Conservation (phyloP, 1,140 invertebrate genomes). For the Episyrphus balteatus region DNA sequence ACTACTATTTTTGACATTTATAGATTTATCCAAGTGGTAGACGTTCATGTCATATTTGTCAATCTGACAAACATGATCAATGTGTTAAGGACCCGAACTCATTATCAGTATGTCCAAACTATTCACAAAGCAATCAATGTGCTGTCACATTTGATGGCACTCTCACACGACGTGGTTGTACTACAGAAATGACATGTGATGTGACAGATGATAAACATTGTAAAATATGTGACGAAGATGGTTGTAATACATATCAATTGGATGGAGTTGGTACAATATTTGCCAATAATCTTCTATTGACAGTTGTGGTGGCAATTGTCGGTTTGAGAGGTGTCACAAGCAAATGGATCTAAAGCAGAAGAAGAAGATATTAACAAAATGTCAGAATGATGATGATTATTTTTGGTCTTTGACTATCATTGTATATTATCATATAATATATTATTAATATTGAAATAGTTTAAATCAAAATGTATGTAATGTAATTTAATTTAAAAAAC, state of each 20-base stretch:
- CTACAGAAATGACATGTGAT: conserved; percentile 16
- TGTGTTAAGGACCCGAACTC: conserved; percentile 14
- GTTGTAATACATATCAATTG: conserved; percentile 22
- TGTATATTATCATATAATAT: no score
- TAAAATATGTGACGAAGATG: conserved; percentile 17
- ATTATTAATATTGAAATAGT: no score
- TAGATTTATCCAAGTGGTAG: conserved; percentile 21
- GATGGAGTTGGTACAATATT: conserved; percentile 11
- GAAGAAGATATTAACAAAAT: no score
- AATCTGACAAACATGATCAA: conserved; percentile 9
- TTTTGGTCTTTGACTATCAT: no score
- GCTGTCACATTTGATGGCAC: conserved; percentile 8
- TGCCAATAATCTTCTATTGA: conserved; percentile 15
- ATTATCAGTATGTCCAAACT: conserved; percentile 21
- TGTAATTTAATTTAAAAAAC: no score
- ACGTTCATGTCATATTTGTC: conserved; percentile 24
- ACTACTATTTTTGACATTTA: background rate
- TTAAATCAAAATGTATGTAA: no score
- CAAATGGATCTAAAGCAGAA: no score
- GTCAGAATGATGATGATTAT: no score
- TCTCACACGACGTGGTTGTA: conserved; percentile 18
- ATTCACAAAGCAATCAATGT: conserved; percentile 16
- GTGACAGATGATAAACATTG: conserved; percentile 15
- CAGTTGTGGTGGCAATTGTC: conserved; percentile 15
- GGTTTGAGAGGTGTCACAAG: background rate